A percentile compares a stretch with the other conserved stretches of the same genome.
These are phyloP conservation scores for Abrostola triplasia DNA, from an alignment of 2,888 invertebrate genomes.

Conservation along the genomic window DNA sequence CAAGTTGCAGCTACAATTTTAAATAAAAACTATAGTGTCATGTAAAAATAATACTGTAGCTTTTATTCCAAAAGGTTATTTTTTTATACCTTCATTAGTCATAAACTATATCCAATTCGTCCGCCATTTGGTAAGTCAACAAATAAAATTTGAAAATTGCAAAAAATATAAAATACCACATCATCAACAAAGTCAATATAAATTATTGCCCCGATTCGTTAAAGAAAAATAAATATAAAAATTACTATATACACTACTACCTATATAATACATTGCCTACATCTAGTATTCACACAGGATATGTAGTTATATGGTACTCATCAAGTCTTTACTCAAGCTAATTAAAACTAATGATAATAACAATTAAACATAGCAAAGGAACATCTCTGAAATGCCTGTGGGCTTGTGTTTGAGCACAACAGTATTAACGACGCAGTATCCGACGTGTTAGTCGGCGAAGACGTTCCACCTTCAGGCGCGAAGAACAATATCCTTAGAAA, in stretches of 20 bases:
- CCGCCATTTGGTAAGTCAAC: slow-evolving; percentile 52
- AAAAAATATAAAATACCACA: slow-evolving; percentile 76
- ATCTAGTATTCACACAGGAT: slow-evolving; percentile 85
- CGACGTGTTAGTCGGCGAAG: slow-evolving; percentile 32
- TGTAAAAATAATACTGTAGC: neutral
- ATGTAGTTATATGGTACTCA: slow-evolving; percentile 79
- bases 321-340: slow-evolving; percentile 83
- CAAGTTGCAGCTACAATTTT: neutral
- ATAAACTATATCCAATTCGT: neutral
- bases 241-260: slow-evolving; percentile 79
- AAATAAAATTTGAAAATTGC: slow-evolving; percentile 73
- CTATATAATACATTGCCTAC: slow-evolving; percentile 84
- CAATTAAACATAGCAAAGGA: slow-evolving; percentile 73
- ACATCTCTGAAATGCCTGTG: slow-evolving; percentile 72
- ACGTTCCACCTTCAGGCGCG: slow-evolving; percentile 24
- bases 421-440: slow-evolving; percentile 21
- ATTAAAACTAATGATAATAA: slow-evolving; percentile 76
- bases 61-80: neutral
- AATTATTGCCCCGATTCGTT: slow-evolving; percentile 80
- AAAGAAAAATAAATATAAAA: slow-evolving; percentile 63
- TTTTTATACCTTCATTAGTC: neutral
- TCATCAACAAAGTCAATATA: slow-evolving; percentile 75
- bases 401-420: slow-evolving; percentile 30
- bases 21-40: neutral
- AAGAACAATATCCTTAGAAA: slow-evolving; percentile 19